Evolutionary conservation across 2,797 vertebrate species (phyloP).

Genomic region (Sebastes nivosus): DNA sequence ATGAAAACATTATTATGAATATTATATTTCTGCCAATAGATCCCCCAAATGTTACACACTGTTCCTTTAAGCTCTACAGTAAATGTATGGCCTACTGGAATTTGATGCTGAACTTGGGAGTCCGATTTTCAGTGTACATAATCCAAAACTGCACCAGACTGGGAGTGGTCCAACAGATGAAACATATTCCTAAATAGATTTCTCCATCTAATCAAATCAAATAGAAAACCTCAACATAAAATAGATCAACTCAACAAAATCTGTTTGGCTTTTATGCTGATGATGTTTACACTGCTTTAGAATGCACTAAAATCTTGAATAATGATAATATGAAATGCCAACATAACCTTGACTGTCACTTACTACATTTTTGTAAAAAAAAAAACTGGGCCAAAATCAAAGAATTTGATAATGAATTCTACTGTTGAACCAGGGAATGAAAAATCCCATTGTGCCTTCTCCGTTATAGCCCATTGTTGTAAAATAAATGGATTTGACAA

Average conservation of each 20-base stretch:
- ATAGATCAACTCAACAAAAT: not conserved
- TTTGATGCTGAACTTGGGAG: not conserved
- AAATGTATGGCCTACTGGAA: not conserved
- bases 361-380: not conserved
- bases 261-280: not conserved
- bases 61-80: too few species aligned
- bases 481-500: slow-evolving; percentile 76
- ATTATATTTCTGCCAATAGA: too few species aligned
- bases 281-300: not conserved
- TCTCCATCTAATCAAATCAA: slow-evolving; percentile 26
- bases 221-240: slow-evolving; percentile 12
- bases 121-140: not conserved
- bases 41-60: too few species aligned
- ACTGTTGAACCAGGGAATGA: slow-evolving; percentile 41
- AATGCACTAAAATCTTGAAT: slow-evolving; percentile 1
- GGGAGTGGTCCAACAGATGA: not conserved
- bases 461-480: slow-evolving; percentile 63
- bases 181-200: slow-evolving; percentile 18
- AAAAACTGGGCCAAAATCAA: slow-evolving; percentile 16
- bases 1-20: too few species aligned
- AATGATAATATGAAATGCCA: not conserved
- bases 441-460: slow-evolving; percentile 52
- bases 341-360: slow-evolving; percentile 30
- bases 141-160: not conserved
- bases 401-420: slow-evolving; percentile 37